Evolutionary conservation across 2,797 vertebrate species (phyloP).

Genomic region (Poeciliopsis infans): DNA sequence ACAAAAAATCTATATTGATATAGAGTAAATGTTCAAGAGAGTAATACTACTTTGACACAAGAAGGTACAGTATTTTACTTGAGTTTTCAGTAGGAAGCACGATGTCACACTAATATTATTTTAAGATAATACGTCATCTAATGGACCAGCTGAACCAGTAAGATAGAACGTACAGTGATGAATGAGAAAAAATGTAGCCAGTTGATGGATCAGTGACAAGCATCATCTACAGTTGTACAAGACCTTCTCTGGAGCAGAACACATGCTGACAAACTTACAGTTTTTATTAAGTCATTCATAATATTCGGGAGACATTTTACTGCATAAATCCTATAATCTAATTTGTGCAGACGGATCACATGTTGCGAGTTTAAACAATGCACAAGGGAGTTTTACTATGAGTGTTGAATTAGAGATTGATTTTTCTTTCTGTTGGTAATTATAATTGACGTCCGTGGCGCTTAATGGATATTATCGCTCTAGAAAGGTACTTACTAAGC

Average conservation of each 20-base stretch:
- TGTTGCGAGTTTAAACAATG: neutral
- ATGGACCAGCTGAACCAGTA: neutral
- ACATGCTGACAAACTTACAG: neutral
- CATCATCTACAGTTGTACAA: neutral
- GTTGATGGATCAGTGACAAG: neutral
- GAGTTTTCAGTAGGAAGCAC: neutral
- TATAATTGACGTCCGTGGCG: neutral
- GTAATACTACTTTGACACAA: neutral
- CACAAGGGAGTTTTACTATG: neutral
- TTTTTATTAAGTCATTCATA: neutral
- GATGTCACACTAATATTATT: neutral
- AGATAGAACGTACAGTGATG: neutral
- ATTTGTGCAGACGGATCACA: neutral
- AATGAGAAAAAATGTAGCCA: neutral
- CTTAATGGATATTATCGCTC: neutral
- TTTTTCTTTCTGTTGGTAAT: neutral
- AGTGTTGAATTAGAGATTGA: neutral
- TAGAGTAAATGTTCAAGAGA: neutral
- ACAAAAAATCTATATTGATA: neutral
- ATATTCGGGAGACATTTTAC: neutral
- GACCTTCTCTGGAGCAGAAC: neutral
- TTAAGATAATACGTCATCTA: neutral
- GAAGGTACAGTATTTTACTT: neutral
- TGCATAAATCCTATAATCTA: neutral
- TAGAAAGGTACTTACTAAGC: conserved; percentile 1